Conservation (phyloP, 2,888 invertebrate species). For the Tipula confusa region DNA sequence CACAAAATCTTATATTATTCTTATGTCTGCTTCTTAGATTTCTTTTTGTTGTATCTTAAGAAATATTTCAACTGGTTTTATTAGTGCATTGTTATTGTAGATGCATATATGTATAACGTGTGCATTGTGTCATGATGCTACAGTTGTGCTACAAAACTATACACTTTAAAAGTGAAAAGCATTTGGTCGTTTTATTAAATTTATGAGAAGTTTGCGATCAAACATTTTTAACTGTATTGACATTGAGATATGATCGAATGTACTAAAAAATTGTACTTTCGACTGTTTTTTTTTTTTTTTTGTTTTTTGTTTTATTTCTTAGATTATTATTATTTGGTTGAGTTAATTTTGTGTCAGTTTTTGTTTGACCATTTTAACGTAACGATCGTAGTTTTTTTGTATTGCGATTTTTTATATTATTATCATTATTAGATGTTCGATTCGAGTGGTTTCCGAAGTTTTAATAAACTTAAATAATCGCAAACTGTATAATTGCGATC, state of each 20-base stretch:
- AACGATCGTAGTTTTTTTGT: not conserved
- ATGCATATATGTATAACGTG: not conserved
- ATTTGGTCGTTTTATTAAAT: not conserved
- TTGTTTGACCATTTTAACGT: not conserved
- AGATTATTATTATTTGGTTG: not conserved
- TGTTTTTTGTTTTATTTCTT: not conserved
- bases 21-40: not conserved
- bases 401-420: not conserved
- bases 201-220: not conserved
- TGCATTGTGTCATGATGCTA: not conserved
- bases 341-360: slow-evolving; percentile 12
- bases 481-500: not conserved
- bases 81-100: not conserved
- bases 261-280: not conserved
- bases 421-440: not conserved
- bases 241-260: not conserved
- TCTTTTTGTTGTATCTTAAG: not conserved
- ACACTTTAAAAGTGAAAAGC: not conserved
- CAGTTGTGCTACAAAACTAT: not conserved
- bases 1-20: not conserved
- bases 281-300: not conserved
- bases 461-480: not conserved
- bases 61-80: slow-evolving; percentile 12
- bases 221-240: not conserved
- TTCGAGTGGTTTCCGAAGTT: not conserved